These are phyloP conservation scores for Mimas tiliae DNA, from an alignment of 2,888 invertebrate genomes.

Conservation along the genomic window DNA sequence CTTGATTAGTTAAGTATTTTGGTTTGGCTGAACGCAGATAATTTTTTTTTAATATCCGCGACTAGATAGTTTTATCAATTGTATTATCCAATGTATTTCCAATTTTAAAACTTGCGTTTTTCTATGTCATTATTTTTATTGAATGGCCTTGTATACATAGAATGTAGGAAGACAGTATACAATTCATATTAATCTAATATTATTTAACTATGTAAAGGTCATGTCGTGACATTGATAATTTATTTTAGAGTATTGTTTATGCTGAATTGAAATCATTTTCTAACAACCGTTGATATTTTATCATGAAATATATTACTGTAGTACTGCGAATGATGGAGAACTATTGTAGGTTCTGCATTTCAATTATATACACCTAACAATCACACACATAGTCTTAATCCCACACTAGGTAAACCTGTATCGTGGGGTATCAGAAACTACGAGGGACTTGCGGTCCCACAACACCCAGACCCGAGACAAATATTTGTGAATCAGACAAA, in stretches of 20 bases:
- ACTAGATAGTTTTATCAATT: too few species aligned
- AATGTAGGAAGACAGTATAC: slow-evolving; percentile 2
- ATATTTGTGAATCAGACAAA: too few species aligned
- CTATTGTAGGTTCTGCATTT: not conserved
- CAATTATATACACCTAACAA: too few species aligned
- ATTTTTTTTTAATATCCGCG: too few species aligned
- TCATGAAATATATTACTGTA: not conserved
- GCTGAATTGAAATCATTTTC: not conserved
- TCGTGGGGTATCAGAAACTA: too few species aligned
- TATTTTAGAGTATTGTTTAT: not conserved
- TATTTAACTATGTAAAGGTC: not conserved
- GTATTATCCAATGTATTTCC: too few species aligned
- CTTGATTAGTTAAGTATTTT: not conserved
- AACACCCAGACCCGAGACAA: too few species aligned
- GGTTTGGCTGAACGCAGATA: not conserved
- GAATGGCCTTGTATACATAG: not conserved
- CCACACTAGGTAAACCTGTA: too few species aligned
- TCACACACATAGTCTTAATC: too few species aligned
- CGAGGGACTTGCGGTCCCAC: too few species aligned
- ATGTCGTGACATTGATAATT: not conserved
- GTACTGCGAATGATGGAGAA: not conserved
- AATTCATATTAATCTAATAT: not conserved
- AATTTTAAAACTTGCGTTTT: too few species aligned
- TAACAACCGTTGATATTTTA: not conserved
- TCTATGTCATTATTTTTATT: not conserved